phyloP scores from a whole-genome alignment of 1,140 invertebrate species.

The Leptopilina clavipes region DNA sequence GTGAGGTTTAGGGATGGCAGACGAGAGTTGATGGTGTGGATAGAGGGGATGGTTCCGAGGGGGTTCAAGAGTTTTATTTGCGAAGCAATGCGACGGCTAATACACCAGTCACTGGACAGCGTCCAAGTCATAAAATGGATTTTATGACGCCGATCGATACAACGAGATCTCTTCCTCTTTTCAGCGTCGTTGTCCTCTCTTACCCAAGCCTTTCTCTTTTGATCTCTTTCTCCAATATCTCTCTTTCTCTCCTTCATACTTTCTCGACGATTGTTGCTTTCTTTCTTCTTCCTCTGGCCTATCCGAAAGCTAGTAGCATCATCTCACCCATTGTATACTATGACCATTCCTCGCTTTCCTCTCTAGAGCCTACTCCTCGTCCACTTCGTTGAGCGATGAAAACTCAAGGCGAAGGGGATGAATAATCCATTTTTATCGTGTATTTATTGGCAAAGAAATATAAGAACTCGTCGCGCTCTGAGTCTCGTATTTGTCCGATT shows the following conservation, averaged over 20 bases:
- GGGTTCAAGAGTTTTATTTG: constrained; percentile 66
- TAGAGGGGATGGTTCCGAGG: constrained; percentile 43
- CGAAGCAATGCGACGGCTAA: constrained; percentile 68
- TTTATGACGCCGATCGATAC: constrained; percentile 74
- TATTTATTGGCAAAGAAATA: constrained; percentile 30
- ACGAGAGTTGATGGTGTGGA: too few relatives aligned
- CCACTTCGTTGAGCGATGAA: constrained; percentile 32
- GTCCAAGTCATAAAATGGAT: constrained; percentile 74
- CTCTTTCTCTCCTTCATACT: constrained; percentile 27
- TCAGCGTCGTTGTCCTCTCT: constrained; percentile 54
- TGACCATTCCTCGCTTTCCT: constrained; percentile 6
- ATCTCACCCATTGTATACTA: neutral
- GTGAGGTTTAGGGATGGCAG: too few relatives aligned
- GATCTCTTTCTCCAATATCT: constrained; percentile 11
- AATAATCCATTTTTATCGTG: constrained; percentile 33
- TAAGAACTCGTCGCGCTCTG: constrained; percentile 23
- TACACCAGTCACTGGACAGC: constrained; percentile 74
- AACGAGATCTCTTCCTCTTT: constrained; percentile 67
- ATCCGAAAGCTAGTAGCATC: neutral
- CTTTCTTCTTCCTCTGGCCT: neutral
- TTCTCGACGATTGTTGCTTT: neutral
- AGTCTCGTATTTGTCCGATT: constrained; percentile 20
- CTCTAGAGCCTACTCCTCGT: constrained; percentile 25
- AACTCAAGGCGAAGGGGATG: constrained; percentile 15
- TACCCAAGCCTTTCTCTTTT: neutral